Base-by-base conservation (phyloP, 2,888 invertebrate genomes). In the Idaea biselata region DNA sequence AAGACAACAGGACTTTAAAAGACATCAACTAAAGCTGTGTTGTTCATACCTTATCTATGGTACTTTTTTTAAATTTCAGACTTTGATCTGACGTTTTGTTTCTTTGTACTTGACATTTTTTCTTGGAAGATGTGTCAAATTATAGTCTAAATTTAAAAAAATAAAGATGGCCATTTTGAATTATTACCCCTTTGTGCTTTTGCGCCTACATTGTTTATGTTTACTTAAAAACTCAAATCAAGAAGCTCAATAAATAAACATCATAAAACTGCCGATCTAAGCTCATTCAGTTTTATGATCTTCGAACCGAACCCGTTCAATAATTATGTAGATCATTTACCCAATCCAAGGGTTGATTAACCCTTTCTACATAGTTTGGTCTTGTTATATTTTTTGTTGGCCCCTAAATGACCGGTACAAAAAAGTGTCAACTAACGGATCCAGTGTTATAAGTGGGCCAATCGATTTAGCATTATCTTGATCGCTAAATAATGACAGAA, bases 401-500 rank as follows among this genome's bases (percentile, higher is more conserved):
- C 58, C 60, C 65, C 58, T 72, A 69, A 68, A 60, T 64, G 55
- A 55, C 55, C 14, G 55, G 17, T 64, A 67, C 64, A 76, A 80
- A 77, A 77, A 79, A 69, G 82, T 79, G 82, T 80, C 77, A 82
- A 77, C 73, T 76, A 79, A 76, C 76, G 75, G 74, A 63, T 66
- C 64, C 60, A 53, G 44, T 60, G 60, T 60, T 62, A 70, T 76
- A 72, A 75, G 63, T 71, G 64, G 63, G 69, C 56, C 75, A 73
- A 83, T 86, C 79, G 74, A 75, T 76, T 74, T 64, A 61, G 66
- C 82, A 83, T 88, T 85, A 87, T 75, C 79, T 80, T 85, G 84
- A 90, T 90, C 80, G 85, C 75, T 74, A 87, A 83, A 88, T 89
- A 90, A 90, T 89, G 81, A 82, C 69, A 63, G 31, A 58, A 55